Evolutionary conservation across 2,888 invertebrate species (phyloP), one percentile per base, ranked within the genome.

Genomic region (Zeuzera pyrina): DNA sequence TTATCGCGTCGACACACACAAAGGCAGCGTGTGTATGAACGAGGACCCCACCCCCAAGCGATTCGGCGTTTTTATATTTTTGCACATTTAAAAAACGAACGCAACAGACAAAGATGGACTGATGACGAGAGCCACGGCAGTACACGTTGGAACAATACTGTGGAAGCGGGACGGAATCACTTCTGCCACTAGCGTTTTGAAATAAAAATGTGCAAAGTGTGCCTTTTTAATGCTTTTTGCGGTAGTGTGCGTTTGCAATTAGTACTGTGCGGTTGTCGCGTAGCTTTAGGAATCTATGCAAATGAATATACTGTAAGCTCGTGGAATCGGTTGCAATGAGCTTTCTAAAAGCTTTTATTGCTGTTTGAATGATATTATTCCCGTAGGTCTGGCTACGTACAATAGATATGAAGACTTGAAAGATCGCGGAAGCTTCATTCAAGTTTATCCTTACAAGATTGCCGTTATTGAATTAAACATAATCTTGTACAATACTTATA

Each of bases 201-300:
- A 79, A 83, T 81, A 81, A 81, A 83, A 83, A 81, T 79, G 78
- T 79, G 77, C 76, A 77, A 68, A 73, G 68, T 66, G 72, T 67
- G 68, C 73, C 79, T 79, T 81, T 78, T 76, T 68, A 70, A 77
- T 78, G 79, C 77, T 79, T 69, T 79, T 81, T 81, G 65, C 70
- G 71, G 74, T 76, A 74, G 83, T 83, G 78, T 79, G 79, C 79
- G 78, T 79, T 78, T 59, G 72, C 79, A 81, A 83, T 83, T 83
- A 81, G 83, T 77, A 76, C 70, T 78, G 77, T 74, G 76, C 65
- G 72, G 70, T 59, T 66, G 72, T 69, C 71, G 61, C 62, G 48
- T 42, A 63, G 63, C 52, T 66, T 71, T 68, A 68, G 66, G 66
- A 61, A 61, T 67, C 53, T 58, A 77, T 76, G 77, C 68, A 73